Percentiles rank a stretch among this genome's conserved stretches.
Conservation (phyloP, 2,888 invertebrate genomes). For the Drosophila eohydei region DNA sequence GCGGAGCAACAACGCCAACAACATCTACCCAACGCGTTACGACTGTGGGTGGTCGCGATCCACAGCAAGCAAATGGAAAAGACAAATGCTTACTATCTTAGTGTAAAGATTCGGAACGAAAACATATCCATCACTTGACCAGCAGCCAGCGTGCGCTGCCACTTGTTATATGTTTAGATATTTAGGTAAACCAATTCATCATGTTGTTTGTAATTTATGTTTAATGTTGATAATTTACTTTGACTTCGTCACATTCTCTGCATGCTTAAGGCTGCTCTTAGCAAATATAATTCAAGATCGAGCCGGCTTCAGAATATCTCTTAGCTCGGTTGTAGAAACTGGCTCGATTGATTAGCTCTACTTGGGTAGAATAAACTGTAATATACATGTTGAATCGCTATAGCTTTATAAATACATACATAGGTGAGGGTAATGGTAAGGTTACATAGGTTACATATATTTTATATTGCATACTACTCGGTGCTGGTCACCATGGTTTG, state of each 20-base stretch:
- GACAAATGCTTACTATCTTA: slow-evolving; percentile 84
- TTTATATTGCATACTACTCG: slow-evolving; percentile 60
- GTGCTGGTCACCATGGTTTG: slow-evolving; percentile 12
- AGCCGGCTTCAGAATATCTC: slow-evolving; percentile 17
- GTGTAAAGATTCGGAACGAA: slow-evolving; percentile 29
- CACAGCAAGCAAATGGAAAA: slow-evolving; percentile 71
- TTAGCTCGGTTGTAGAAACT: slow-evolving; percentile 11
- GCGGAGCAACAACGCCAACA: slow-evolving; percentile 44
- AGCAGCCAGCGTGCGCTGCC: slow-evolving; percentile 50
- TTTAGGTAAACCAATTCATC: slow-evolving; percentile 46
- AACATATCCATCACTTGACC: slow-evolving; percentile 65
- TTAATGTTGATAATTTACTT: slow-evolving; percentile 68
- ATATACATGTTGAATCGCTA: slow-evolving; percentile 64
- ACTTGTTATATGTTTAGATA: slow-evolving; percentile 27
- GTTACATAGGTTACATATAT: slow-evolving; percentile 45
- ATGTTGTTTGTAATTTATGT: slow-evolving; percentile 41
- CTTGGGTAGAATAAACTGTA: slow-evolving; percentile 53
- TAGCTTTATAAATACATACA: slow-evolving; percentile 64
- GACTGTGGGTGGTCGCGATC: slow-evolving; percentile 76
- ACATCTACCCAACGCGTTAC: slow-evolving; percentile 58
- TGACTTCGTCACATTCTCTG: slow-evolving; percentile 77
- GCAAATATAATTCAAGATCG: slow-evolving; percentile 64
- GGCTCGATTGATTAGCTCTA: slow-evolving; percentile 48
- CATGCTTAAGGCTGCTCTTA: slow-evolving; percentile 53
- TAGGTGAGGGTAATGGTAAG: slow-evolving; percentile 6